Evolutionary conservation across 2,888 invertebrate genomes (phyloP).

Genomic region (Eupithecia vulgata): DNA sequence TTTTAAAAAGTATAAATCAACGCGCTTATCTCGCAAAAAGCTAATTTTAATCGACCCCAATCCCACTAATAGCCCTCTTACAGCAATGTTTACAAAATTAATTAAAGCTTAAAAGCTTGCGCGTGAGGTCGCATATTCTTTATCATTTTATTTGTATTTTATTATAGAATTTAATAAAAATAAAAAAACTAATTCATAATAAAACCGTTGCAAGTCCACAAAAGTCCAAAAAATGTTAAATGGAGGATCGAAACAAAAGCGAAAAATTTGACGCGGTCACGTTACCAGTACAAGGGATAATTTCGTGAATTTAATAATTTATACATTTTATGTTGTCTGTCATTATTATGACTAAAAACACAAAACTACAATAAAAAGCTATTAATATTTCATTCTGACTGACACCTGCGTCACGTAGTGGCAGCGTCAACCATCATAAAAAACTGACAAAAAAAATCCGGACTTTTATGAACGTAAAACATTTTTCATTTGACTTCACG

Average conservation of each 20-base stretch:
- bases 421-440: background rate
- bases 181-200: too few relatives aligned
- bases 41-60: conserved; percentile 37
- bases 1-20: background rate
- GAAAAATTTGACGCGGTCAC: too few relatives aligned
- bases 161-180: background rate
- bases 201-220: too few relatives aligned
- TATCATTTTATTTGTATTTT: background rate
- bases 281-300: too few relatives aligned
- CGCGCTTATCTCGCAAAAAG: conserved; percentile 24
- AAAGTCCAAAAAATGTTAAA: too few relatives aligned
- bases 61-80: conserved; percentile 36
- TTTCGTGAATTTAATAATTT: too few relatives aligned
- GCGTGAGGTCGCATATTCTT: conserved; percentile 23
- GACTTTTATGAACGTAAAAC: background rate
- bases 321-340: too few relatives aligned
- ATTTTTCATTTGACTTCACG: conserved; percentile 1
- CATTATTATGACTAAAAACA: too few relatives aligned
- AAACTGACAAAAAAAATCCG: background rate
- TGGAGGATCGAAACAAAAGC: too few relatives aligned
- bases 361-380: background rate
- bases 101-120: conserved; percentile 17
- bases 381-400: background rate
- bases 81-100: conserved; percentile 37
- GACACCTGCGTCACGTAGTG: background rate